Conservation (phyloP, 64 coral and sea anemone genomes). For the Montipora efflorescens region DNA sequence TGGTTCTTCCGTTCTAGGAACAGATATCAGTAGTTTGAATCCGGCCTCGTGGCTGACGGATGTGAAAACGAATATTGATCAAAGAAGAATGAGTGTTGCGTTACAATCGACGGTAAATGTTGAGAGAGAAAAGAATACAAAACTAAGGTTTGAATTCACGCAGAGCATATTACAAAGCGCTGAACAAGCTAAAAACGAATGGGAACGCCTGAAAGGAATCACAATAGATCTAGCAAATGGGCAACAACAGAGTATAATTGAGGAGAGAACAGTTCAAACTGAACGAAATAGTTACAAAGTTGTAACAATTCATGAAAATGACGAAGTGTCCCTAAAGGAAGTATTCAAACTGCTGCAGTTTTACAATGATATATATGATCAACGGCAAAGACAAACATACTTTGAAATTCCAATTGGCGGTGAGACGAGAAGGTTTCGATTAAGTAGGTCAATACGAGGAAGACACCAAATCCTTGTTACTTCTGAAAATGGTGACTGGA, state of each 20-base stretch:
- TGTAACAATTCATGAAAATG: slow-evolving; percentile 49
- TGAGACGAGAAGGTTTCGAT: slow-evolving; percentile 36
- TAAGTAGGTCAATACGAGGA: not conserved
- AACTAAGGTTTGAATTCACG: slow-evolving; percentile 32
- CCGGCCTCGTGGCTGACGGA: not conserved
- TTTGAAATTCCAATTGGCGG: slow-evolving; percentile 68
- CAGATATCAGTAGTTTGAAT: not conserved
- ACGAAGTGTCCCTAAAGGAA: slow-evolving; percentile 16
- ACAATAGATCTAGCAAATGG: not conserved
- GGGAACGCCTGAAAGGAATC: not conserved
- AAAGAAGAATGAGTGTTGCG: not conserved
- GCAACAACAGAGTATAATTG: slow-evolving; percentile 2
- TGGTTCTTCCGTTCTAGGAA: not conserved
- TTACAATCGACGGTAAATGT: not conserved
- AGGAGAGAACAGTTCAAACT: not conserved
- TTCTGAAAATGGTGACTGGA: slow-evolving; percentile 39
- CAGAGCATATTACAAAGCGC: slow-evolving; percentile 22
- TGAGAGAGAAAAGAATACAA: not conserved
- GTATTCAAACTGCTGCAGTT: slow-evolving; percentile 45
- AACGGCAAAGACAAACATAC: not conserved
- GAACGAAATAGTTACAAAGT: not conserved
- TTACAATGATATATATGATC: slow-evolving; percentile 38
- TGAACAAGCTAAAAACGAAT: slow-evolving; percentile 4
- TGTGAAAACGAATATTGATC: not conserved
- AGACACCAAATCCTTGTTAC: slow-evolving; percentile 26